Evolutionary conservation across 2,113 vertebrate genomes (phyloP), one percentile per base, ranked within the genome.

Genomic region (Amphiprion ocellaris): DNA sequence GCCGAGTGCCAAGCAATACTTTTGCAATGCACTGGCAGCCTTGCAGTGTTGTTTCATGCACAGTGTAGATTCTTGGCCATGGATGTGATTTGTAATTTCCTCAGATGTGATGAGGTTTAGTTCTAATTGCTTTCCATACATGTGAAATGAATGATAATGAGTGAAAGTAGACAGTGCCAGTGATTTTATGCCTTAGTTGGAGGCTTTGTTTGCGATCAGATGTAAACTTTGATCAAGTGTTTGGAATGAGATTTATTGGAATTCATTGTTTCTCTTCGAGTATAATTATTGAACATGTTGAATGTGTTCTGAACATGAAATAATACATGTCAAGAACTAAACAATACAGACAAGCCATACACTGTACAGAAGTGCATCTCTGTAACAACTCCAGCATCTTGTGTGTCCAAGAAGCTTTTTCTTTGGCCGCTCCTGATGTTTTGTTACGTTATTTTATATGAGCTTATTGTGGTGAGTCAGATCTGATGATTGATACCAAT

Each of bases 71-170:
- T 64, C 77, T 91, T 92, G 87, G 90, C 85, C 64, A 41, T 72
- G 7, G 10, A 12, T 70, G n/a, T 63, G 86, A 90, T 26, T 86
- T 81, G 82, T 88, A 88, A 91, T 92, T 86, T 91, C 75, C 85
- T 61, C 75, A 72, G 63, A 77, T 64, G 52, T 77, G 83, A 83
- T 76, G 81, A 84, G 59, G 58, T 82, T 85, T 73, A 63, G 17
- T 41, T 79, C 30, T 69, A 85, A 90, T 82, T 74, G 75, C 26
- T 89, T 70, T 83, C 75, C 62, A 30, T 67, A 61, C 41, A 83
- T 87, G 69, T 82, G 70, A 86, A 83, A 68, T 79, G 41, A 89
- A 84, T 72, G 62, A 87, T 84, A 73, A 87, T 80, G 83, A 80
- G 66, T 28, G 52, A 46, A 75, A 64, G 30, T 61, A 49, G 76